Base-by-base conservation (phyloP, 2,113 vertebrate species). In the Propithecus coquereli region DNA sequence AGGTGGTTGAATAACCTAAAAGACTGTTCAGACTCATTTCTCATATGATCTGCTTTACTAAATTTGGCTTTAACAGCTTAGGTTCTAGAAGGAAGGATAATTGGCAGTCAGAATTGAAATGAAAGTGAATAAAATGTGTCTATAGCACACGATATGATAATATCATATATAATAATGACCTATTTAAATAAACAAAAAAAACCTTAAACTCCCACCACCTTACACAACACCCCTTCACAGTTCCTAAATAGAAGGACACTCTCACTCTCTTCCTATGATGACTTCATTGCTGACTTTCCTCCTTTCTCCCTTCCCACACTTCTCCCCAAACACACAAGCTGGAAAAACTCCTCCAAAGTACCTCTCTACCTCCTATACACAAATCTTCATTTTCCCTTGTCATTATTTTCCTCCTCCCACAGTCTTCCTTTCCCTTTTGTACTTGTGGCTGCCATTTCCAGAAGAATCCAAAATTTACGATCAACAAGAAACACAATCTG, bases 61-160 rank as follows among this genome's bases (percentile, higher is more conserved):
- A 91, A 88, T 85, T 92, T 90, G 27, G 40, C 18, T 95, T 82
- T 77, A 95, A 92, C 77, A 96, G 27, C 37, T 83, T 95, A 92
- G 18, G 32, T 83, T 94, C 63, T 89, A 95, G 74, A 92, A 91
- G 82, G 73, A 93, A 86, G 32, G 30, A 59, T 84, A 97, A 91
- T 65, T 84, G 43, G 32, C 54, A 93, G 34, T 93, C 80, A 84
- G 59, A 96, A 90, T 61, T 85, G 65, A 77, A 97, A 93, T 90
- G 47, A 6, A n/a, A 81, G 47, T 68, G 47, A 86, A 32, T 86
- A 85, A 96, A 80, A 91, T 86, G 7, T 83, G 18, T 94, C 71
- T 95, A 16, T 91, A 50, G 68, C n/a, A 95, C 23, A 96, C 23
- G 50, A 82, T 91, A 88, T 81, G 27, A 50, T 83, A 54, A 71